These are phyloP conservation scores for Diploptera punctata DNA, from an alignment of 2,888 invertebrate genomes.

Conservation along the genomic window DNA sequence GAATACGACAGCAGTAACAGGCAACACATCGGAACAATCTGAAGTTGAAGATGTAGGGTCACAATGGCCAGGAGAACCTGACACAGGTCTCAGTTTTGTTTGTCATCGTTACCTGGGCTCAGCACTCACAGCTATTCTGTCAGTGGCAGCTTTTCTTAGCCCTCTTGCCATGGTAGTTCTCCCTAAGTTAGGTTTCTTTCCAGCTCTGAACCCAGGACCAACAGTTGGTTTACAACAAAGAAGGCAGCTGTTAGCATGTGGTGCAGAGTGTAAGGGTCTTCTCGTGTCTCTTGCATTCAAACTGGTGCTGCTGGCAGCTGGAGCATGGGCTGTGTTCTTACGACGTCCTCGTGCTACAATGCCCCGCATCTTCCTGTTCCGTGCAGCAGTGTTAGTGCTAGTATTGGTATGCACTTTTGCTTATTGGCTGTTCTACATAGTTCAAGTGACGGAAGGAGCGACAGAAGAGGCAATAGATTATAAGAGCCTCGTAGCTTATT, in stretches of 20 bases:
- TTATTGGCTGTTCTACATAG: conserved; percentile 98
- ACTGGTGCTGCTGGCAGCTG: conserved; percentile 81
- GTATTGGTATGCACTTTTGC: conserved; percentile 92
- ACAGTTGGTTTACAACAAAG: conserved; percentile 74
- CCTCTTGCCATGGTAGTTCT: conserved; percentile 95
- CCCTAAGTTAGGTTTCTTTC: conserved; percentile 88
- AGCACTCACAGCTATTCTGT: conserved; percentile 78
- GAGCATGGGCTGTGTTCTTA: conserved; percentile 92
- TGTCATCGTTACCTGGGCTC: conserved; percentile 87
- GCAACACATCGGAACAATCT: conserved; percentile 95
- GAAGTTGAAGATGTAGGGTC: conserved; percentile 90
- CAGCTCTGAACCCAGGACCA: conserved; percentile 69
- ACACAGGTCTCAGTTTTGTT: conserved; percentile 72
- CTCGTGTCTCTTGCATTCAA: conserved; percentile 92
- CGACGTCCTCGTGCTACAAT: conserved; percentile 84
- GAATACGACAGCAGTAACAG: conserved; percentile 96
- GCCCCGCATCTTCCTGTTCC: conserved; percentile 90
- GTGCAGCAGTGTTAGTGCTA: conserved; percentile 87
- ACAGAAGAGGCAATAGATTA: conserved; percentile 80
- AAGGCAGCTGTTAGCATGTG: conserved; percentile 78
- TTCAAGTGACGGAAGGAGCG: conserved; percentile 84
- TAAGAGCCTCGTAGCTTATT: conserved; percentile 89
- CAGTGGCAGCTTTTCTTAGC: conserved; percentile 85
- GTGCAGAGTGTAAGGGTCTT: conserved; percentile 93
- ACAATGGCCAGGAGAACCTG: conserved; percentile 75